These are phyloP conservation scores for Telmatherina bonti DNA, from an alignment of 2,797 vertebrate species.

Conservation along the genomic window DNA sequence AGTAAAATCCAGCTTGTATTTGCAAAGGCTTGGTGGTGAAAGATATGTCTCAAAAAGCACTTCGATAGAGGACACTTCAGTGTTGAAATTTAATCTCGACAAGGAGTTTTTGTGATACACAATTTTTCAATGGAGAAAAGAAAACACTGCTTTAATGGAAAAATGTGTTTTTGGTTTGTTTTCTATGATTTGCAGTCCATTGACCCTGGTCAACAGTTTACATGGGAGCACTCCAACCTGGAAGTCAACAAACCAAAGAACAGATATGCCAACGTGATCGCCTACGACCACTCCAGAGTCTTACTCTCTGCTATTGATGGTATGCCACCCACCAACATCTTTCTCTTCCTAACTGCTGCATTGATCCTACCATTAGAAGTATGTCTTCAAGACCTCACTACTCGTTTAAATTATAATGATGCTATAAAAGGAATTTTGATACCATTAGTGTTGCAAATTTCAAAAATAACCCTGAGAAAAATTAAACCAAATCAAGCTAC, in stretches of 20 bases:
- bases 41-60: slow-evolving; percentile 10
- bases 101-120: neutral
- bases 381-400: slow-evolving; percentile 28
- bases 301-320: slow-evolving; percentile 96
- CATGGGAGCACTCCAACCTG: slow-evolving; percentile 99
- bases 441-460: slow-evolving; percentile 25
- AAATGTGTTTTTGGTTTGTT: slow-evolving; percentile 34
- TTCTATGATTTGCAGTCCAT: slow-evolving; percentile 88
- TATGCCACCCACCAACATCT: slow-evolving; percentile 72
- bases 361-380: slow-evolving; percentile 23
- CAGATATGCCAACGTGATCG: slow-evolving; percentile 98
- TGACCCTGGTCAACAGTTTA: slow-evolving; percentile 98
- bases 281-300: slow-evolving; percentile 97
- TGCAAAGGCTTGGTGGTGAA: slow-evolving; percentile 6
- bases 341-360: slow-evolving; percentile 19
- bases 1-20: slow-evolving; percentile 7
- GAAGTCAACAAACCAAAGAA: slow-evolving; percentile 99
- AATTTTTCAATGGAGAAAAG: slow-evolving; percentile 7
- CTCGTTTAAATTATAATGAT: slow-evolving; percentile 31
- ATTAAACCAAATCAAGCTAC: slow-evolving; percentile 23
- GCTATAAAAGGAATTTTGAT: slow-evolving; percentile 20
- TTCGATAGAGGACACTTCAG: neutral
- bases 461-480: slow-evolving; percentile 13
- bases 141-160: slow-evolving; percentile 31
- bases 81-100: neutral